Evolutionary conservation across 2,797 vertebrate species (phyloP).

Genomic region (Pampus argenteus): DNA sequence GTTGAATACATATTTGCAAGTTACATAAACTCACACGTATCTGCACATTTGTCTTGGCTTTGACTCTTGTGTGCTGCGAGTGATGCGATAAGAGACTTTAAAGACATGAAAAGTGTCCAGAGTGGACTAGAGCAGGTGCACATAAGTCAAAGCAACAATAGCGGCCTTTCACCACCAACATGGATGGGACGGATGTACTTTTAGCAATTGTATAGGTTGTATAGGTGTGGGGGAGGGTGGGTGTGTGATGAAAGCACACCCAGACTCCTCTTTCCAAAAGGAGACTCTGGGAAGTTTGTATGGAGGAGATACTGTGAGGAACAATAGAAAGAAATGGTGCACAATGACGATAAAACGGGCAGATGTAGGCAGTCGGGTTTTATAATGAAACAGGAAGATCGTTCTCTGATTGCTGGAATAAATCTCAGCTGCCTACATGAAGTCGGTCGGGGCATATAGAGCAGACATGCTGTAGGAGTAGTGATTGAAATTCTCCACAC

Average conservation of each 20-base stretch:
- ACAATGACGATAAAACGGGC: neutral
- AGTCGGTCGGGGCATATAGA: conserved; percentile 37
- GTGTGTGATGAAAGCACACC: conserved; percentile 38
- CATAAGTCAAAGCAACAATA: conserved; percentile 64
- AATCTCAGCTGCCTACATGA: conserved; percentile 53
- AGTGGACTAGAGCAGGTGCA: conserved; percentile 72
- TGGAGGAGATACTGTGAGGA: conserved; percentile 12
- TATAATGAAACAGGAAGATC: conserved; percentile 35
- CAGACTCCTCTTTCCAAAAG: conserved; percentile 12
- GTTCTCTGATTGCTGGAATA: conserved; percentile 28
- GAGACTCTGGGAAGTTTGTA: conserved; percentile 8
- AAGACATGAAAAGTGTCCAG: conserved; percentile 33
- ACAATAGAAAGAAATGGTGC: neutral
- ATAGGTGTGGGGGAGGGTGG: conserved; percentile 61
- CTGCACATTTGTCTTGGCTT: conserved; percentile 14
- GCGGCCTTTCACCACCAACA: conserved; percentile 64
- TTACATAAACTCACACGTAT: neutral
- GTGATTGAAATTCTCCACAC: conserved; percentile 31
- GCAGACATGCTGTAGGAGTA: conserved; percentile 61
- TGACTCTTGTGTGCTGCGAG: conserved; percentile 20
- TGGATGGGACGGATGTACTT: conserved; percentile 69
- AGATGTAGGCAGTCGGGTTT: conserved; percentile 2
- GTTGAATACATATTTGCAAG: conserved; percentile 14
- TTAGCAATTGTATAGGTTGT: conserved; percentile 44
- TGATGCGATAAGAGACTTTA: conserved; percentile 39